phyloP scores from a whole-genome alignment of 2,888 invertebrate species.

The Odontothrips loti region DNA sequence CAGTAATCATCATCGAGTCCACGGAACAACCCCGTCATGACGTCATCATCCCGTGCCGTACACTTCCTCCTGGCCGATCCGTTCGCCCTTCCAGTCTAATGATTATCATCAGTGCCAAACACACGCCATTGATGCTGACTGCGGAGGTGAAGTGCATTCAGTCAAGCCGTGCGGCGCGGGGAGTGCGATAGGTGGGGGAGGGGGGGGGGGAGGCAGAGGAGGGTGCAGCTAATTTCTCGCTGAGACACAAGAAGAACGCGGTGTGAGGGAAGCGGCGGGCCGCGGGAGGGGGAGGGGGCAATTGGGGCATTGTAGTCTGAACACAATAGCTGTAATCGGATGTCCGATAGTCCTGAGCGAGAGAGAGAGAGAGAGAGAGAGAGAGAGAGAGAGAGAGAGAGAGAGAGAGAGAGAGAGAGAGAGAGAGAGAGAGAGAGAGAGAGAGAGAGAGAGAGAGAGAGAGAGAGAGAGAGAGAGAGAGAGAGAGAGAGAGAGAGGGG shows the following conservation, averaged over 20 bases:
- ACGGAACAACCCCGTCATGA: too few relatives aligned
- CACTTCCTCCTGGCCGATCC: too few relatives aligned
- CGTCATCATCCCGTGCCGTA: too few relatives aligned
- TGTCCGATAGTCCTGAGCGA: slow-evolving; percentile 12
- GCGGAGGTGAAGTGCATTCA: neutral
- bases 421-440: neutral
- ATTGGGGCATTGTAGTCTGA: slow-evolving; percentile 25
- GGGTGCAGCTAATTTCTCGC: slow-evolving; percentile 1
- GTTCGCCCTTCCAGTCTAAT: too few relatives aligned
- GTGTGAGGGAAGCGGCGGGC: neutral
- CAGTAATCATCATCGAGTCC: too few relatives aligned
- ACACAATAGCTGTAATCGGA: slow-evolving; percentile 24
- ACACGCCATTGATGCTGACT: too few relatives aligned
- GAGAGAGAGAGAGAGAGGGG: neutral
- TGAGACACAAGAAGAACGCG: neutral
- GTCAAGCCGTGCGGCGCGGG: slow-evolving; percentile 23
- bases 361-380: neutral
- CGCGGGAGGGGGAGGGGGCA: neutral
- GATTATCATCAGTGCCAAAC: too few relatives aligned
- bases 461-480: neutral
- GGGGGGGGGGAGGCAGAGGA: too few relatives aligned
- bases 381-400: neutral
- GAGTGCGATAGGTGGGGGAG: slow-evolving; percentile 16
- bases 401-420: neutral
- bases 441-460: neutral